Evolutionary conservation across 2,797 vertebrate genomes (phyloP), one percentile per base, ranked within the genome.

Genomic region (Galagoides demidoff): DNA sequence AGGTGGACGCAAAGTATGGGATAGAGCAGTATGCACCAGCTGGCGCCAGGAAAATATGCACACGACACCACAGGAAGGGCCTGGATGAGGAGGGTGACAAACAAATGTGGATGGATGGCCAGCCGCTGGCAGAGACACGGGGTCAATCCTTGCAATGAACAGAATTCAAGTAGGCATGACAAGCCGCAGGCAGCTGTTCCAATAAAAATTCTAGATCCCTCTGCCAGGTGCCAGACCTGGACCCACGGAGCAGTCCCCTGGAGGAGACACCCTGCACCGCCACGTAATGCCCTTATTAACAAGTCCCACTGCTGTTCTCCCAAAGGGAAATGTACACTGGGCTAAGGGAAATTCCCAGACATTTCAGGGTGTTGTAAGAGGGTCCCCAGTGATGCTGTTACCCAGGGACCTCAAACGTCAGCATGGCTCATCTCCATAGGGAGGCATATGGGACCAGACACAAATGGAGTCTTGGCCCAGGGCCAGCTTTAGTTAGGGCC

Each of bases 271-370:
- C 11, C 22, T 25, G 19, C 0, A 0, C 16, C 3, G 9, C 10
- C 3, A 27, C 34, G 25, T 9, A 68, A 1, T 8, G 0, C 3
- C n/a, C 39, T 10, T 52, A 29, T 7, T 7, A 12, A 55, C 0
- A 11, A 16, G 34, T 85, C 10, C 52, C 5, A 22, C 64, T 19
- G 49, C 5, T 29, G 31, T 76, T 77, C 29, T 61, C n/a, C 29
- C n/a, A 27, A 17, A 34, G 13, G 19, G 2, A 6, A 61, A 61
- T 0, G 17, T 4, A 73, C 27, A 20, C 19, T 34, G 29, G 37
- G 66, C 52, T 39, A 37, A 89, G 5, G 27, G 45, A 76, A 55
- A 78, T 2, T 5, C 23, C 16, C 31, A 22, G 7, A 22, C 70
- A 82, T 9, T 59, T n/a, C 37, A 45, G 37, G 37, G 45, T 59